These are phyloP conservation scores for Erannis defoliaria DNA, from an alignment of 2,888 invertebrate genomes.

Conservation along the genomic window DNA sequence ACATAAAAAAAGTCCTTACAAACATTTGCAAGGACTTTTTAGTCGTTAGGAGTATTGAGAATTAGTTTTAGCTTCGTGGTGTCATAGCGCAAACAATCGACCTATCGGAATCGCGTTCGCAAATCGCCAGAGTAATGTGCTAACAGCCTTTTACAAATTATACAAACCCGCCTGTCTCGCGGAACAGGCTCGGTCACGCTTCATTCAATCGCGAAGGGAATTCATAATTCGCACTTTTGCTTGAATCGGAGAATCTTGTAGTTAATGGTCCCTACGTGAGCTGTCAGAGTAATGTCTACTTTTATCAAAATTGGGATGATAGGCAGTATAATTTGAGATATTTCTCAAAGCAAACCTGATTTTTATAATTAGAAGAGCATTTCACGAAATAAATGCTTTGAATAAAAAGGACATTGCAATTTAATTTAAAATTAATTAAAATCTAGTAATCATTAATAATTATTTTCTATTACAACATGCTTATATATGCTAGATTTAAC, in stretches of 20 bases:
- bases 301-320: not conserved
- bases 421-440: too few relatives aligned
- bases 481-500: too few relatives aligned
- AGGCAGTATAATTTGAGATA: not conserved
- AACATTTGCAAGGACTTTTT: too few relatives aligned
- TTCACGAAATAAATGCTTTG: too few relatives aligned
- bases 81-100: not conserved
- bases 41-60: too few relatives aligned
- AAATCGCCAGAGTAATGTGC: not conserved
- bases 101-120: not conserved
- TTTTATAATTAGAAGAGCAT: not conserved
- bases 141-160: slow-evolving; percentile 12
- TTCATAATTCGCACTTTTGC: slow-evolving; percentile 16
- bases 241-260: slow-evolving; percentile 3
- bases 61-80: not conserved
- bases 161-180: slow-evolving; percentile 4
- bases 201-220: slow-evolving; percentile 19
- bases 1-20: too few relatives aligned
- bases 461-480: too few relatives aligned
- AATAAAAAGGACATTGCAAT: too few relatives aligned
- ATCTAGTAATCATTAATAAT: too few relatives aligned
- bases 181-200: slow-evolving; percentile 1
- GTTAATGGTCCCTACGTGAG: slow-evolving; percentile 18
- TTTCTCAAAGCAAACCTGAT: not conserved
- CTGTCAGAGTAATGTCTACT: not conserved